These are phyloP conservation scores for Acronicta aceris DNA, from an alignment of 2,888 invertebrate genomes.

Conservation along the genomic window DNA sequence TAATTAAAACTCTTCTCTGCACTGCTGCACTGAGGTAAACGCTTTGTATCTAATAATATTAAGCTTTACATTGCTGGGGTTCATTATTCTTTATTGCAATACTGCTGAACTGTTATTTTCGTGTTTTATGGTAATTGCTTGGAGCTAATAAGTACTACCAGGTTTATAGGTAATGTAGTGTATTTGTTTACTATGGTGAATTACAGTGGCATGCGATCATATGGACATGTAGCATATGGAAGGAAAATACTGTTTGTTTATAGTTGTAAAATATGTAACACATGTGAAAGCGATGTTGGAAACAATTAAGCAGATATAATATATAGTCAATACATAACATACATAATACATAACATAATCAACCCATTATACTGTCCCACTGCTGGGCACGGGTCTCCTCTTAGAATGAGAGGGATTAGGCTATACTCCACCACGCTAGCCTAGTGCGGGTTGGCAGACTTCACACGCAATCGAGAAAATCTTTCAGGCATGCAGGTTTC, in stretches of 20 bases:
- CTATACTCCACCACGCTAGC: no score
- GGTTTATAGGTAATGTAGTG: neutral
- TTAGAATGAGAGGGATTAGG: no score
- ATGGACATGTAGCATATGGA: conserved; percentile 7
- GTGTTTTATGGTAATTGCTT: conserved; percentile 17
- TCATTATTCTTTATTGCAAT: conserved; percentile 35
- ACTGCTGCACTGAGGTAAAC: neutral
- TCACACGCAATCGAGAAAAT: no score
- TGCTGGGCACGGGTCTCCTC: no score
- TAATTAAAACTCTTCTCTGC: conserved; percentile 9
- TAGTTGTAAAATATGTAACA: conserved; percentile 10
- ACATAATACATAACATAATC: no score
- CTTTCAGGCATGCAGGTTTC: no score
- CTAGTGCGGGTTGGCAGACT: no score
- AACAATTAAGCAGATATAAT: no score
- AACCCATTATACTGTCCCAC: no score
- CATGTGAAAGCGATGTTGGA: conserved; percentile 9
- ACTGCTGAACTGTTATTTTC: conserved; percentile 13
- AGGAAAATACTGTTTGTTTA: conserved; percentile 8
- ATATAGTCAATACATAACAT: no score
- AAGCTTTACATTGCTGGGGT: conserved; percentile 13
- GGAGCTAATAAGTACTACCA: neutral
- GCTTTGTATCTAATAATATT: conserved; percentile 1
- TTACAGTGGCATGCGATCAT: conserved; percentile 5
- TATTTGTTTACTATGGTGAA: conserved; percentile 17